These are phyloP conservation scores for Podarcis cretensis DNA, from an alignment of 2,113 vertebrate species.

Conservation along the genomic window DNA sequence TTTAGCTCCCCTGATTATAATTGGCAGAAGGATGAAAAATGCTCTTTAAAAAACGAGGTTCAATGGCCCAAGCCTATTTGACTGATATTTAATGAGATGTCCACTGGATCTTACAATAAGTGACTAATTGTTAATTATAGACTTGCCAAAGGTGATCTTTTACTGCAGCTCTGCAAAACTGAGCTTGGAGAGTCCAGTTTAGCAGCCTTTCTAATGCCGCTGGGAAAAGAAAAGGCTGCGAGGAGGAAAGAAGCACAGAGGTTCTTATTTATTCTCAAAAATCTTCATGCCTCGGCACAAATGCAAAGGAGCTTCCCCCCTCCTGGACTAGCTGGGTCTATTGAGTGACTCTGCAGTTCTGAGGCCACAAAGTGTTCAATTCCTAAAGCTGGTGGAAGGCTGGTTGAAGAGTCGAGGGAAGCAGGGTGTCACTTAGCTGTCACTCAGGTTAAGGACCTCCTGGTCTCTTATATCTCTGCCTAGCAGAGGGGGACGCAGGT, in stretches of 20 bases:
- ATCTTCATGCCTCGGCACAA: background rate
- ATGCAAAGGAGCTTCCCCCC: background rate
- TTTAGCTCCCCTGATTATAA: slow-evolving; percentile 72
- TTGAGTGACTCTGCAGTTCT: background rate
- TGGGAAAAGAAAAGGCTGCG: slow-evolving; percentile 26
- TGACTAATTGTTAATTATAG: slow-evolving; percentile 75
- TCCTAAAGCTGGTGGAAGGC: too few species aligned
- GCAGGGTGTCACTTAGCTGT: too few species aligned
- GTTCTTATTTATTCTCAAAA: background rate
- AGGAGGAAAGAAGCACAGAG: background rate
- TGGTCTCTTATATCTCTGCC: too few species aligned
- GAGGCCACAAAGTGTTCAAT: too few species aligned
- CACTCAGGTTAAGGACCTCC: too few species aligned
- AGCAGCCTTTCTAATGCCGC: background rate
- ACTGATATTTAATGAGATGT: slow-evolving; percentile 69
- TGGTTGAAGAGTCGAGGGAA: too few species aligned
- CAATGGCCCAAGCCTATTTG: slow-evolving; percentile 65
- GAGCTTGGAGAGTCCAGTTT: slow-evolving; percentile 12
- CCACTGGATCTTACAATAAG: slow-evolving; percentile 72
- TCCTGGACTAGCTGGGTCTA: background rate
- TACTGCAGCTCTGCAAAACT: slow-evolving; percentile 43
- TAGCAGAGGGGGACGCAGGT: too few species aligned
- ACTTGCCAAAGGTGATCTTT: slow-evolving; percentile 44
- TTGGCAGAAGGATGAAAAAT: slow-evolving; percentile 68
- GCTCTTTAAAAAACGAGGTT: slow-evolving; percentile 71